Evolutionary conservation across 1,140 invertebrate species (phyloP), one percentile per base, ranked within the genome.

Genomic region (Coboldia fuscipes): DNA sequence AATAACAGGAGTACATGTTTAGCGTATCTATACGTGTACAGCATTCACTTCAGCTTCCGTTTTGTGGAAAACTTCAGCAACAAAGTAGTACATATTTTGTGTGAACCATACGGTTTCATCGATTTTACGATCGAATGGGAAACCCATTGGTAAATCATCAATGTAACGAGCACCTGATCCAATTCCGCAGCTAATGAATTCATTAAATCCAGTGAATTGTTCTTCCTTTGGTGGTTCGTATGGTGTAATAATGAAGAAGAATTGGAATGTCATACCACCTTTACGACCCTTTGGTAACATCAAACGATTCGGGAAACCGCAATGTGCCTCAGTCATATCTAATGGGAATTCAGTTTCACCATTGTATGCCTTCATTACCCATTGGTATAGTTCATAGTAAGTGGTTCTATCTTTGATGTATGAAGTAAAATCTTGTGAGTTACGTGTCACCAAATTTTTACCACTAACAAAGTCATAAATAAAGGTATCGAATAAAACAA

Each of bases 51-150:
- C 24, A 3, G 4, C 12, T 27, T 12, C 22, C 12, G 6, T 6
- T 20, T 63, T 65, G 46, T 72, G 66, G 45, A 60, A 67, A 41
- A 74, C 59, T 23, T 57, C 42, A 3, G 74, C 61, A 39, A 72
- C 66, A 27, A 61, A 57, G 38, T 66, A 61, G 37, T 60, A 54
- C 51, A 70, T 66, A 45, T 74, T 73, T 2, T 62, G 57, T 4
- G 57, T 35, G 13, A 56, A 50, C 47, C 66, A 63, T 37, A 53
- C 47, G 13, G 48, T 39, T 20, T 60, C 41, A 4, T 66, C 54
- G 31, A 72, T 60, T 5, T 54, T 52, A 40, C 71, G 63, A 44
- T 80, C 72, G 42, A 78, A 63, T 30, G 74, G 74, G 56, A 62
- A 78, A 20, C 69, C 72, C 44, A 74, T 58, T 27, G 72, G 62